phyloP scores from a whole-genome alignment of 1,140 invertebrate species.

The Pachyrhynchus sulphureomaculatus region DNA sequence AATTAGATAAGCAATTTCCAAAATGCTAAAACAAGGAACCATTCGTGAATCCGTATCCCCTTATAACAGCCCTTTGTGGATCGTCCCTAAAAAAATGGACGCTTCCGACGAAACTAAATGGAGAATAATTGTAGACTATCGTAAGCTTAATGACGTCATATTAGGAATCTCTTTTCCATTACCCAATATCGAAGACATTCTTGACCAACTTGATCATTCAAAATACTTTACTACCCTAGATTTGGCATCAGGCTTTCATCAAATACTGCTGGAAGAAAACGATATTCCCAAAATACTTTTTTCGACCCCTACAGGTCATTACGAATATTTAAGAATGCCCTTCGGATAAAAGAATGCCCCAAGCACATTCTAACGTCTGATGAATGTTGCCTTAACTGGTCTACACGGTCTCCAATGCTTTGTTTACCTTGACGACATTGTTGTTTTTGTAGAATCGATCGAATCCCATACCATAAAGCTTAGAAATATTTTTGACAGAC shows the following conservation, averaged over 20 bases:
- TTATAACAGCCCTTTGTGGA: conserved; percentile 8
- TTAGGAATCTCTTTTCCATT: conserved; percentile 53
- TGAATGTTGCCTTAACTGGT: conserved; percentile 47
- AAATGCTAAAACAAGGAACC: conserved; percentile 29
- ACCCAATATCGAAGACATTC: conserved; percentile 54
- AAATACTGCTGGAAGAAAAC: conserved; percentile 43
- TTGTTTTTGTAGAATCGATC: conserved; percentile 46
- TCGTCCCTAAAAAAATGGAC: conserved; percentile 4
- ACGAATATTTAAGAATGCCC: conserved; percentile 44
- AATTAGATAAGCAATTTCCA: conserved; percentile 42
- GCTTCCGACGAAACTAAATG: conserved; percentile 35
- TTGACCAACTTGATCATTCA: conserved; percentile 49
- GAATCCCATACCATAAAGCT: conserved; percentile 30
- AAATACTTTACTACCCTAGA: conserved; percentile 43
- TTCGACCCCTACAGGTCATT: conserved; percentile 52
- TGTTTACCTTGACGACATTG: conserved; percentile 51
- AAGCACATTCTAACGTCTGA: conserved; percentile 45
- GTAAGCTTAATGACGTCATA: conserved; percentile 47
- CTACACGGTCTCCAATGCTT: conserved; percentile 42
- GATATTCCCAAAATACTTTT: conserved; percentile 55
- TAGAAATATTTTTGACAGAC: conserved; percentile 8
- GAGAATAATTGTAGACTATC: conserved; percentile 49
- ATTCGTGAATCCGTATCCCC: conserved; percentile 37
- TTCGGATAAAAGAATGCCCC: conserved; percentile 47
- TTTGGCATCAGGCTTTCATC: conserved; percentile 25